Conservation (phyloP, 2,113 vertebrate genomes). For the Chaenocephalus aceratus region DNA sequence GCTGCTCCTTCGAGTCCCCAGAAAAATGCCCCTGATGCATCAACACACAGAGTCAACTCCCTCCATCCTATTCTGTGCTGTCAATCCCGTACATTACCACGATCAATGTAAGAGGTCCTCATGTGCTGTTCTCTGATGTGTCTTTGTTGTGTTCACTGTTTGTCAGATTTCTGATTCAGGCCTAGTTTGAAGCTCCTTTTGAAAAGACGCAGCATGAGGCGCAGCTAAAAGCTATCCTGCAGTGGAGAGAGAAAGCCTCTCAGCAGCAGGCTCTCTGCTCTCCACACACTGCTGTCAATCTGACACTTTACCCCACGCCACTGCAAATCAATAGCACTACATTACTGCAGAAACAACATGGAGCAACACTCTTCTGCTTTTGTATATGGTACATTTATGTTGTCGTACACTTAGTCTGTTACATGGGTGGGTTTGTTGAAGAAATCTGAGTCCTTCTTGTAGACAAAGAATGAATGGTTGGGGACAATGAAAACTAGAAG, state of each 20-base stretch:
- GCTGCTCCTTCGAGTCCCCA: too few species aligned
- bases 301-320: conserved; percentile 58
- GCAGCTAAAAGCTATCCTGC: conserved; percentile 61
- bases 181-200: conserved; percentile 58
- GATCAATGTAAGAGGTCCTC: conserved; percentile 57
- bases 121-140: conserved; percentile 37
- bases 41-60: conserved; percentile 22
- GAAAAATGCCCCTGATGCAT: conserved; percentile 16
- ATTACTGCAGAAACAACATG: conserved; percentile 40
- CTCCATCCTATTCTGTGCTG: conserved; percentile 16
- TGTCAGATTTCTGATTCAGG: conserved; percentile 43
- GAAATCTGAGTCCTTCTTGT: not conserved
- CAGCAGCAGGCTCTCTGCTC: conserved; percentile 34
- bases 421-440: not conserved
- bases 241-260: conserved; percentile 43
- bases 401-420: conserved; percentile 16
- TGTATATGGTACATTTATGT: conserved; percentile 49
- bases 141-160: conserved; percentile 45
- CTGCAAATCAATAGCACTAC: conserved; percentile 27
- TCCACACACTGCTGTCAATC: conserved; percentile 44
- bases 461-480: not conserved
- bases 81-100: conserved; percentile 62
- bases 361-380: conserved; percentile 29
- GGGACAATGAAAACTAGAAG: not conserved
- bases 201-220: conserved; percentile 49